A percentile compares a stretch with the other conserved stretches of the same genome.
Evolutionary conservation across 2,888 invertebrate genomes (phyloP).

Genomic region (Augochlorella aurata): DNA sequence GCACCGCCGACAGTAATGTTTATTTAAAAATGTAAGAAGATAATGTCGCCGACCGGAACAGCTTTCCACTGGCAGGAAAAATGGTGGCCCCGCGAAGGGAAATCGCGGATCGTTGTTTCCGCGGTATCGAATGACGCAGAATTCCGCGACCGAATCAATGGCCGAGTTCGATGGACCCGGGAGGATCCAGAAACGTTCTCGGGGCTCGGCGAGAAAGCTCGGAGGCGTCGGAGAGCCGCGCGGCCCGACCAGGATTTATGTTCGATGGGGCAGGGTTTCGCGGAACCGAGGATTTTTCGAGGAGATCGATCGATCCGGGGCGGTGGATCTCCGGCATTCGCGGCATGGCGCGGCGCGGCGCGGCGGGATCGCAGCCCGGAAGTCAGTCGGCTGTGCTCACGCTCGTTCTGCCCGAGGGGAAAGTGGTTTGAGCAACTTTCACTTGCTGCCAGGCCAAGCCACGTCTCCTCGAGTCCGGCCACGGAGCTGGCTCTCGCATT

Average conservation of each 20-base stretch:
- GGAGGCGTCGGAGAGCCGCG: constrained; percentile 7
- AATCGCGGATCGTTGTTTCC: neutral
- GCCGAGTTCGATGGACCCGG: neutral
- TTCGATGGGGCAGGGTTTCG: constrained; percentile 12
- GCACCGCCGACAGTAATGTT: too few species aligned
- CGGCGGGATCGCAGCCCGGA: constrained; percentile 73
- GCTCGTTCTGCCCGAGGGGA: constrained; percentile 75
- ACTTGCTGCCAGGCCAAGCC: constrained; percentile 73
- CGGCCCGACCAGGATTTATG: constrained; percentile 27
- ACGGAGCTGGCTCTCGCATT: constrained; percentile 29
- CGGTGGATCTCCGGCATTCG: constrained; percentile 70
- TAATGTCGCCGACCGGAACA: too few species aligned
- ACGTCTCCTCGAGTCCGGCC: constrained; percentile 42
- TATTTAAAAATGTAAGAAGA: too few species aligned
- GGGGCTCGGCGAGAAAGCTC: constrained; percentile 23
- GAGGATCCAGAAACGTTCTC: neutral
- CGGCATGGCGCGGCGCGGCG: constrained; percentile 18
- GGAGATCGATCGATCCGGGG: constrained; percentile 48
- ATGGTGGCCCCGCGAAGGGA: too few species aligned
- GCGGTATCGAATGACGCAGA: neutral
- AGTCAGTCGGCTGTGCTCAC: constrained; percentile 72
- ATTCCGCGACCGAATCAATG: neutral
- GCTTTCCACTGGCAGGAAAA: too few species aligned
- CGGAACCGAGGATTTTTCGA: constrained; percentile 30
- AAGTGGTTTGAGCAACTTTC: constrained; percentile 81